phyloP scores from a whole-genome alignment of 2,113 vertebrate species.

The Notiomystis cincta region DNA sequence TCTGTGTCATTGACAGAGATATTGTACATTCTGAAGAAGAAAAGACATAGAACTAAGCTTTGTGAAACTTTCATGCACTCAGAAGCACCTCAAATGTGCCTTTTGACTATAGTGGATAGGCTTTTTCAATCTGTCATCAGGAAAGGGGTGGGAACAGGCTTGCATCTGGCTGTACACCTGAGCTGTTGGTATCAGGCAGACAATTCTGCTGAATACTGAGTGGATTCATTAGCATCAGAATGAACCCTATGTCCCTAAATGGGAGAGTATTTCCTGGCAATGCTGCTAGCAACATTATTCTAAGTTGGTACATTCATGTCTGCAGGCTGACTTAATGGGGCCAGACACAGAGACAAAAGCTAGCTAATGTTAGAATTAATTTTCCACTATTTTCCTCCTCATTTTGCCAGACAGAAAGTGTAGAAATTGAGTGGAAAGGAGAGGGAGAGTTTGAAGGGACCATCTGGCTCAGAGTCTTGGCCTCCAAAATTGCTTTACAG shows the following conservation, averaged over 20 bases:
- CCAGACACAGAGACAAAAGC: constrained; percentile 23
- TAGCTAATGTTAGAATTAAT: constrained; percentile 33
- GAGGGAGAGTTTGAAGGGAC: background rate
- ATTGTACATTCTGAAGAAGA: background rate
- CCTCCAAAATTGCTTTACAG: background rate
- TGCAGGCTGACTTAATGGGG: constrained; percentile 21
- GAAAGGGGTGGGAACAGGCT: background rate
- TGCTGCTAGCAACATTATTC: constrained; percentile 4
- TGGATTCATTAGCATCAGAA: constrained; percentile 35
- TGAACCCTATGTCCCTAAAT: background rate
- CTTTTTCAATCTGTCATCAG: background rate
- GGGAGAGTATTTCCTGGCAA: constrained; percentile 7
- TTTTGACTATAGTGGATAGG: background rate
- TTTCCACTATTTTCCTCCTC: constrained; percentile 20
- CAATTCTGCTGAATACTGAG: background rate
- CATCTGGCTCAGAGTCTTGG: constrained; percentile 24
- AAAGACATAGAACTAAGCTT: background rate
- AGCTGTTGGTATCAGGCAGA: background rate
- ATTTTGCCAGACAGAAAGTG: background rate
- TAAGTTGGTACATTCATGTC: background rate
- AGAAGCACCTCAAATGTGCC: background rate
- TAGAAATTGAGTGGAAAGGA: constrained; percentile 8
- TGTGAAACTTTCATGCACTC: background rate
- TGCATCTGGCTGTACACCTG: background rate
- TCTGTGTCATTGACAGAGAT: background rate